Evolutionary conservation across 2,113 vertebrate genomes (phyloP).

Genomic region (Chaenocephalus aceratus): DNA sequence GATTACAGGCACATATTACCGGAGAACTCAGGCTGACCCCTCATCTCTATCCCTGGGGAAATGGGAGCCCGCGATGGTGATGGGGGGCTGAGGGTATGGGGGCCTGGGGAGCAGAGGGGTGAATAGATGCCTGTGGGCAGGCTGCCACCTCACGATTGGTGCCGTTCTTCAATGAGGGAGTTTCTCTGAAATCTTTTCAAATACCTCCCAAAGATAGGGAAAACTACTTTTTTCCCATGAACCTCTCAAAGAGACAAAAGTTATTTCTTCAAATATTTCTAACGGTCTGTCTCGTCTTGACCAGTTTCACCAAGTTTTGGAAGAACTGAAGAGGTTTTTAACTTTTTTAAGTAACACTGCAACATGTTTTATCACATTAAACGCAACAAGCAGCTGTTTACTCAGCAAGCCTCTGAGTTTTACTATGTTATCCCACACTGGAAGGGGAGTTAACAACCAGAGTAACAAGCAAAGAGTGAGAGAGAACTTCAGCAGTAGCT

Average conservation of each 20-base stretch:
- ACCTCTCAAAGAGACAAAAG: constrained; percentile 7
- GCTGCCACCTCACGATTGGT: constrained; percentile 61
- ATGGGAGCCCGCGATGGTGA: constrained; percentile 68
- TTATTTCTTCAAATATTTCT: constrained; percentile 52
- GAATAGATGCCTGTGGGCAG: constrained; percentile 57
- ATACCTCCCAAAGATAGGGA: constrained; percentile 13
- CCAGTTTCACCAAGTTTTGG: constrained; percentile 18
- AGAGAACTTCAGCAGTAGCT: constrained; percentile 27
- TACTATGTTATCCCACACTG: constrained; percentile 36
- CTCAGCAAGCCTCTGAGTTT: constrained; percentile 50
- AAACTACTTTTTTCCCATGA: not conserved
- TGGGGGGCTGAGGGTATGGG: constrained; percentile 56
- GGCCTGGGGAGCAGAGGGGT: constrained; percentile 46
- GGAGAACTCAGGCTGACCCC: constrained; percentile 84
- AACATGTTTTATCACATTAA: constrained; percentile 65
- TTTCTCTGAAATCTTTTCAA: constrained; percentile 53
- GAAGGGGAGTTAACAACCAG: constrained; percentile 9
- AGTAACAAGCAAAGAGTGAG: constrained; percentile 42
- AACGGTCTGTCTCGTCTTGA: constrained; percentile 27
- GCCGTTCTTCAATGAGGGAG: constrained; percentile 29
- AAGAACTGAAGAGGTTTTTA: constrained; percentile 42
- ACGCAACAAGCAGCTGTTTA: constrained; percentile 60
- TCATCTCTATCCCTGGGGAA: constrained; percentile 74
- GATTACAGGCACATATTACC: constrained; percentile 84
- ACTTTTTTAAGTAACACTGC: constrained; percentile 60